Conservation (phyloP, 2,797 vertebrate genomes). For the Brachymystax lenok region DNA sequence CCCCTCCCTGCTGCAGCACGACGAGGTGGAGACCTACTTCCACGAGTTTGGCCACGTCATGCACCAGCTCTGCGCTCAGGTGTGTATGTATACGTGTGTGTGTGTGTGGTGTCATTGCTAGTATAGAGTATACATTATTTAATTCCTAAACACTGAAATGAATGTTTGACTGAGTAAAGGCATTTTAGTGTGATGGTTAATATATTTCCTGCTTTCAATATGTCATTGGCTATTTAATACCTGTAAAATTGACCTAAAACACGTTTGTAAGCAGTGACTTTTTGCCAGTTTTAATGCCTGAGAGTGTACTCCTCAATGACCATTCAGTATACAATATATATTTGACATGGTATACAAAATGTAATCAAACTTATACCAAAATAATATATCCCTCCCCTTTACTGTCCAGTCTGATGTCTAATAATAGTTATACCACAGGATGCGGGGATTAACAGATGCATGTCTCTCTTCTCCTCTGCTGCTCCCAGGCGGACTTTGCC, state of each 20-base stretch:
- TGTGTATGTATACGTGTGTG: conserved; percentile 43
- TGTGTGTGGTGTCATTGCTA: background rate
- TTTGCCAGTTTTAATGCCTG: background rate
- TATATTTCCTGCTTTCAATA: background rate
- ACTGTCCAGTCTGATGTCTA: background rate
- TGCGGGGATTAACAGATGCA: background rate
- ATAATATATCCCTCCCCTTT: background rate
- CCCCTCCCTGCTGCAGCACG: conserved; percentile 92
- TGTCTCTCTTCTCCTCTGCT: background rate
- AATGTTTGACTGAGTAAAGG: background rate
- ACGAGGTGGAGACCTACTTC: conserved; percentile 98
- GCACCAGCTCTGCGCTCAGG: conserved; percentile 97
- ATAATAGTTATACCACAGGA: background rate
- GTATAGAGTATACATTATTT: background rate
- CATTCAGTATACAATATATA: background rate
- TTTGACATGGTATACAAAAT: background rate
- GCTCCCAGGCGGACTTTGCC: conserved; percentile 86
- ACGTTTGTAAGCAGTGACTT: background rate
- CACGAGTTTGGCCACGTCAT: conserved; percentile 98
- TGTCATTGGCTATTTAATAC: background rate
- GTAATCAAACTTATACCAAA: background rate
- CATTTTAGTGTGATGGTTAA: background rate
- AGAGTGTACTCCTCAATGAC: no score
- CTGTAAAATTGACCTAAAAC: background rate
- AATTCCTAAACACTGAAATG: background rate